These are phyloP conservation scores for Eilema depressum DNA, from an alignment of 2,888 invertebrate genomes.

Conservation along the genomic window DNA sequence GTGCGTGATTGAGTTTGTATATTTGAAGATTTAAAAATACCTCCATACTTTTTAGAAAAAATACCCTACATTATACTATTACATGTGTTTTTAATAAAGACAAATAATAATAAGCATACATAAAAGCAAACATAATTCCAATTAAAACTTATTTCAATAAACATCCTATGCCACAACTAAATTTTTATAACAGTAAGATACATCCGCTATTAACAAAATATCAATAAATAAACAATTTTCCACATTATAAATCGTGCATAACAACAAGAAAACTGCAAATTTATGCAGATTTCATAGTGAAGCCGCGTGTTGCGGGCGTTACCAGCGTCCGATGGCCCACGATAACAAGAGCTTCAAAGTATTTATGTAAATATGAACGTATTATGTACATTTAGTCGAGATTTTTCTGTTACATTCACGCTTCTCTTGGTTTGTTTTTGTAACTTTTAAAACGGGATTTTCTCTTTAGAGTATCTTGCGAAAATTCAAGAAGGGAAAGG, in stretches of 20 bases:
- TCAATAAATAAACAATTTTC: conserved; percentile 80
- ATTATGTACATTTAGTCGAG: conserved; percentile 65
- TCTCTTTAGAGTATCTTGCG: too few relatives aligned
- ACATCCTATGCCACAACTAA: conserved; percentile 33
- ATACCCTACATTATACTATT: too few relatives aligned
- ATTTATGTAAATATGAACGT: conserved; percentile 70
- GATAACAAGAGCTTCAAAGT: conserved; percentile 62
- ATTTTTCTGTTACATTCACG: conserved; percentile 63
- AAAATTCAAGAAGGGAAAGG: too few relatives aligned
- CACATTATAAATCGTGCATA: conserved; percentile 73
- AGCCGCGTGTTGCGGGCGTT: conserved; percentile 66
- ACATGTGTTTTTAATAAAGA: too few relatives aligned
- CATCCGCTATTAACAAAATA: conserved; percentile 58
- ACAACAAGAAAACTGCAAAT: conserved; percentile 83
- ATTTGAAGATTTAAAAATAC: too few relatives aligned
- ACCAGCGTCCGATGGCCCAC: conserved; percentile 58
- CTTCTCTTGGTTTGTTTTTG: conserved; percentile 33
- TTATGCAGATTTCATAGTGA: conserved; percentile 79
- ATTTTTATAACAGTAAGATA: conserved; percentile 42
- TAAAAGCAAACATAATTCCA: conserved; percentile 11
- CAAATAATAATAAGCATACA: too few relatives aligned
- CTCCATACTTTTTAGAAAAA: too few relatives aligned
- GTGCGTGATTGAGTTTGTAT: neutral
- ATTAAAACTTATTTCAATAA: conserved; percentile 20
- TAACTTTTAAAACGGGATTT: neutral